Percentiles rank a stretch among this genome's conserved stretches.
Evolutionary conservation across 2,888 invertebrate genomes (phyloP).

Genomic region (Erebia ligea): DNA sequence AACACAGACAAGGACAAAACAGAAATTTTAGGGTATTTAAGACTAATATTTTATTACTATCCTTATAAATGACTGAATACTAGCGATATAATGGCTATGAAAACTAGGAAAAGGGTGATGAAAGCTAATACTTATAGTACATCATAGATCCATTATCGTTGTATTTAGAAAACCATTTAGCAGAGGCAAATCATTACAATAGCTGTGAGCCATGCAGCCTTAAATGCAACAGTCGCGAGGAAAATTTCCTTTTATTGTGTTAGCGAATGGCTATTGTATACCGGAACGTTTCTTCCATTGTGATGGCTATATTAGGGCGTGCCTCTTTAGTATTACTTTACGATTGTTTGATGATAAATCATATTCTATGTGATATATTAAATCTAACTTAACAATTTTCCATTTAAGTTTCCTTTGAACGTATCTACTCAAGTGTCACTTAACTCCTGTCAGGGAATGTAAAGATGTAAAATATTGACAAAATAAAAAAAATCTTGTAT

Average conservation of each 20-base stretch:
- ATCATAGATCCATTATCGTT: neutral
- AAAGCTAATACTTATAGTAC: neutral
- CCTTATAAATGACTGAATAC: too few relatives aligned
- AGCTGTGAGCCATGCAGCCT: slow-evolving; percentile 22
- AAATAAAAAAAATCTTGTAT: too few relatives aligned
- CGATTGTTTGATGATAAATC: slow-evolving; percentile 73
- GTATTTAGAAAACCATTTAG: slow-evolving; percentile 10
- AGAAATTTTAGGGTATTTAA: too few relatives aligned
- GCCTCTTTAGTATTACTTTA: slow-evolving; percentile 64
- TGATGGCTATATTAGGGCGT: slow-evolving; percentile 56
- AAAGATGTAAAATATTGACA: too few relatives aligned
- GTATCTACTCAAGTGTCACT: neutral
- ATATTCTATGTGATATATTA: slow-evolving; percentile 66
- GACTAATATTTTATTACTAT: too few relatives aligned
- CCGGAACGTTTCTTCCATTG: slow-evolving; percentile 70
- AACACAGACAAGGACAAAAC: too few relatives aligned
- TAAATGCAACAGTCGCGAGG: slow-evolving; percentile 38
- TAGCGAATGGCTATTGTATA: slow-evolving; percentile 76
- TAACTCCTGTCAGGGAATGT: too few relatives aligned
- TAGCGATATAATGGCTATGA: neutral
- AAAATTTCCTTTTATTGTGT: slow-evolving; percentile 72
- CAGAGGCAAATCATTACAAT: neutral
- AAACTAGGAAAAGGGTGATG: neutral
- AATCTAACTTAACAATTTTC: slow-evolving; percentile 47
- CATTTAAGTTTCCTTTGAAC: slow-evolving; percentile 3